Conservation (phyloP, 1,140 invertebrate species). For the Drosophila obscura region DNA sequence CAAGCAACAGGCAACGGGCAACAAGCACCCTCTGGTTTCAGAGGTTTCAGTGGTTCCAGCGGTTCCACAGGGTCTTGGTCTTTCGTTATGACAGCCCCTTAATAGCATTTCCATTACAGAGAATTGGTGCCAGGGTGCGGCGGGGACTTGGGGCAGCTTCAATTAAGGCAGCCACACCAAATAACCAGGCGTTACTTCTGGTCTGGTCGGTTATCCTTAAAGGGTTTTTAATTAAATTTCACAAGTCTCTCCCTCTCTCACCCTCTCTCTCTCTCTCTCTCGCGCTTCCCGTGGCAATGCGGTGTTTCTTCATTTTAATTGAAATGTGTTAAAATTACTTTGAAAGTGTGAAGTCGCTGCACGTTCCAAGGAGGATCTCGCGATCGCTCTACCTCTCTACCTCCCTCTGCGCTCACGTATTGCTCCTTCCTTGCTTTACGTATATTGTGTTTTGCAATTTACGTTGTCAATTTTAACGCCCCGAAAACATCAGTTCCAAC, state of each 20-base stretch:
- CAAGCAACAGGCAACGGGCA: conserved; percentile 9
- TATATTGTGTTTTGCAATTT: conserved; percentile 66
- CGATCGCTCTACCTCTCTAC: not conserved
- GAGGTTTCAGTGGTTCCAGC: not conserved
- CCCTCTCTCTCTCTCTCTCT: too few relatives aligned
- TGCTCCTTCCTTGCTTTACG: not conserved
- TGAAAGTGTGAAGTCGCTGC: conserved; percentile 73
- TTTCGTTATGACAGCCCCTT: conserved; percentile 74
- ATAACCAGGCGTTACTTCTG: conserved; percentile 61
- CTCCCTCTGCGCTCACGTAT: not conserved
- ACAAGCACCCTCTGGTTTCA: conserved; percentile 22
- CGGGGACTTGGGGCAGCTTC: conserved; percentile 47
- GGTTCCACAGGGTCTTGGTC: conserved; percentile 6
- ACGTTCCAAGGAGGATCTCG: conserved; percentile 45
- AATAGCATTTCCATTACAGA: conserved; percentile 71
- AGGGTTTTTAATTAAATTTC: conserved; percentile 82
- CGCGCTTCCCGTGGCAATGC: not conserved
- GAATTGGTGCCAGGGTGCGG: not conserved
- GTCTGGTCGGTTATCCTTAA: conserved; percentile 63
- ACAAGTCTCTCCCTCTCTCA: conserved; percentile 39
- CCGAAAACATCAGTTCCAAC: conserved; percentile 53
- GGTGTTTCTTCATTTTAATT: conserved; percentile 63
- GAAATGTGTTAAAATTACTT: conserved; percentile 82
- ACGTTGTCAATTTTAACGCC: conserved; percentile 79
- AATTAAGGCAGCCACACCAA: conserved; percentile 75